These are phyloP conservation scores for Megaleporinus macrocephalus DNA, from an alignment of 2,113 vertebrate genomes.

Conservation along the genomic window DNA sequence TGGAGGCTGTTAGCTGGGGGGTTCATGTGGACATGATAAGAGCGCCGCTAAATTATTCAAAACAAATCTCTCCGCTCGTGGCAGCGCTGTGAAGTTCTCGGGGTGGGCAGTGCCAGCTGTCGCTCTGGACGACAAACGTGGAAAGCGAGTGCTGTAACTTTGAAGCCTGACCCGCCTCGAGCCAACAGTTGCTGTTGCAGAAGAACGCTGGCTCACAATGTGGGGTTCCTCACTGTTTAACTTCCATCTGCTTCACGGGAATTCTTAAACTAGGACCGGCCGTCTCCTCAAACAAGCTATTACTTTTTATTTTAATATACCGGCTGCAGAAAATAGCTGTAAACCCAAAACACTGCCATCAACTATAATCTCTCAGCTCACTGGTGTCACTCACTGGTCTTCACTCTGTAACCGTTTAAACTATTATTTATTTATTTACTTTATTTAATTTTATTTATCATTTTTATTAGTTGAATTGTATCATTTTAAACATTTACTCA, in stretches of 20 bases:
- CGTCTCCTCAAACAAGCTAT: constrained; percentile 10
- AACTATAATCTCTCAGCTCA: fast-evolving
- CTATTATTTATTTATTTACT: not conserved
- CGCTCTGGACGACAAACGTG: constrained; percentile 24
- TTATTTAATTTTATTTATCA: too few species aligned
- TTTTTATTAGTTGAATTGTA: too few species aligned
- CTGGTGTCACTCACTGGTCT: too few species aligned
- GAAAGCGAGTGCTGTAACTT: not conserved
- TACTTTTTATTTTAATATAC: not conserved
- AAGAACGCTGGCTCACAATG: constrained; percentile 44
- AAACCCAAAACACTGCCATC: too few species aligned
- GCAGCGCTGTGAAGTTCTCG: constrained; percentile 25
- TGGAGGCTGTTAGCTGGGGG: constrained; percentile 2
- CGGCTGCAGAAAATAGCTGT: not conserved
- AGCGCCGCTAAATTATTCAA: constrained; percentile 61
- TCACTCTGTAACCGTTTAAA: too few species aligned
- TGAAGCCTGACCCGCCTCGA: not conserved
- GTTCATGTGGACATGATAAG: constrained; percentile 34
- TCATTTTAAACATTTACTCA: too few species aligned
- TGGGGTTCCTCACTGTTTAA: constrained; percentile 50
- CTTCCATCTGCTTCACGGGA: constrained; percentile 13
- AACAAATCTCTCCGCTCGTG: constrained; percentile 7
- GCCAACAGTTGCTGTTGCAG: not conserved
- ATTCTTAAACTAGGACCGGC: not conserved
- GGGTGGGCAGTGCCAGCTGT: constrained; percentile 6